These are phyloP conservation scores for Dicentrarchus labrax DNA, from an alignment of 2,113 vertebrate species.

Conservation along the genomic window DNA sequence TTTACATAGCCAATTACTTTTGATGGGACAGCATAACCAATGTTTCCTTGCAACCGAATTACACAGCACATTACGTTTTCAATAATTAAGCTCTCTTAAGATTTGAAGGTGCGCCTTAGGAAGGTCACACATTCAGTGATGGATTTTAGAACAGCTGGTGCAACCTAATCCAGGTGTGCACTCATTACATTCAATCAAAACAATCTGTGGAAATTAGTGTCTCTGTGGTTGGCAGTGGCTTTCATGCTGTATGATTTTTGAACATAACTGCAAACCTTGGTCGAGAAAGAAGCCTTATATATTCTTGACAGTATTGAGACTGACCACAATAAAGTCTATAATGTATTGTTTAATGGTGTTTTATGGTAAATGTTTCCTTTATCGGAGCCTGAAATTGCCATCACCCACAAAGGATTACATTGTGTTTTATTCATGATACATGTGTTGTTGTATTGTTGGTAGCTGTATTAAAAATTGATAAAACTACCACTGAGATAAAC, in stretches of 20 bases:
- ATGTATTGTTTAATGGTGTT: too few relatives aligned
- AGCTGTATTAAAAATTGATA: neutral
- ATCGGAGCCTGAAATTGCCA: neutral
- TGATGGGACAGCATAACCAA: neutral
- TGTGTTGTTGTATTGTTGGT: neutral
- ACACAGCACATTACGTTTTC: too few relatives aligned
- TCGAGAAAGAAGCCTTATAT: neutral
- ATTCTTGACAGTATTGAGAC: too few relatives aligned
- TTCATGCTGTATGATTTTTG: neutral
- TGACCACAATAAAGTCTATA: neutral
- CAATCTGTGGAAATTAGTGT: too few relatives aligned
- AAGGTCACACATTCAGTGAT: neutral
- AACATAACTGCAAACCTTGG: too few relatives aligned
- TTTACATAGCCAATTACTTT: neutral
- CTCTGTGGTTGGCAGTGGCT: too few relatives aligned
- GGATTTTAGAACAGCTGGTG: neutral
- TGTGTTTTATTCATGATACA: neutral
- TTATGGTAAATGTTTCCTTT: neutral
- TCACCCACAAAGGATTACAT: neutral
- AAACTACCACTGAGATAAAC: neutral
- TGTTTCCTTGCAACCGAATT: neutral
- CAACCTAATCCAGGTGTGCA: neutral
- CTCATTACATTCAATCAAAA: too few relatives aligned
- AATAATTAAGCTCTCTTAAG: too few relatives aligned
- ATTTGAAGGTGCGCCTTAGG: too few relatives aligned